phyloP scores from a whole-genome alignment of 2,888 invertebrate species.

The Apotomis capreana region DNA sequence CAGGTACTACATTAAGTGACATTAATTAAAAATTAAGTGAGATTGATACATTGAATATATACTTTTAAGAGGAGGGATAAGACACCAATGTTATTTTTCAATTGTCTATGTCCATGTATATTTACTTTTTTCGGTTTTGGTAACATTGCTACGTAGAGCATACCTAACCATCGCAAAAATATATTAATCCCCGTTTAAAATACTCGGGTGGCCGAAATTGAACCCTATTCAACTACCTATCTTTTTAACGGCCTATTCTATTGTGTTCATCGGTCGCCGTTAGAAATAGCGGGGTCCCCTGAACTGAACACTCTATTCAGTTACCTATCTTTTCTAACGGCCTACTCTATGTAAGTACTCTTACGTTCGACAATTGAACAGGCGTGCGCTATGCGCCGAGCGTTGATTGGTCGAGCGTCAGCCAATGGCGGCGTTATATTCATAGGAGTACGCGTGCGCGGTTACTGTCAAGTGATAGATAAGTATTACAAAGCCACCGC shows the following conservation, averaged over 20 bases:
- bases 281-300: background rate
- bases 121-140: no score
- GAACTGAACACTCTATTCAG: background rate
- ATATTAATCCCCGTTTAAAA: no score
- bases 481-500: background rate
- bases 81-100: no score
- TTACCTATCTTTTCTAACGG: slow-evolving; percentile 29
- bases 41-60: no score
- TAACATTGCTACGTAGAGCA: no score
- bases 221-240: background rate
- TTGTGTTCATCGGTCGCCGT: slow-evolving; percentile 20
- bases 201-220: background rate
- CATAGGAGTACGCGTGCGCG: slow-evolving; percentile 48
- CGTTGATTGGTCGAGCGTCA: slow-evolving; percentile 59
- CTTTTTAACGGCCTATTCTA: slow-evolving; percentile 49
- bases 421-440: slow-evolving; percentile 60
- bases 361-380: slow-evolving; percentile 59
- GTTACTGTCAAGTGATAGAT: slow-evolving; percentile 56
- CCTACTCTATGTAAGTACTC: slow-evolving; percentile 51
- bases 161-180: no score
- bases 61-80: no score
- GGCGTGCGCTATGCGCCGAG: slow-evolving; percentile 64
- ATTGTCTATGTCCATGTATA: no score
- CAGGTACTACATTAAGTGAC: no score
- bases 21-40: no score